Base-by-base conservation (phyloP, 2,888 invertebrate species). In the Chesias legatella region DNA sequence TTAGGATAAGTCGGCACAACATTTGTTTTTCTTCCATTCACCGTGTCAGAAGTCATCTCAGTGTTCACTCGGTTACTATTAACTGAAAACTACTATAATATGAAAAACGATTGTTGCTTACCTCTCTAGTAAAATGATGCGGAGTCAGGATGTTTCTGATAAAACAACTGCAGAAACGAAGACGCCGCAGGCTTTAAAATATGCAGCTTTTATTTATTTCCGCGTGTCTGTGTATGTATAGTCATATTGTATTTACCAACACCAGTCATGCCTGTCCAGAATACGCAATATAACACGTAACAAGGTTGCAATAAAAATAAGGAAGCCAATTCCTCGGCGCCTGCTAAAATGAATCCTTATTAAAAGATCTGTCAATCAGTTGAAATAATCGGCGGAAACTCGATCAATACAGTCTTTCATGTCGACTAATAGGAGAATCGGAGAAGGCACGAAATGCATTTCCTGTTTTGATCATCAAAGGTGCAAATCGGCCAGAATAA, bases 321-420 rank as follows among this genome's bases (percentile, higher is more conserved):
- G 54, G 52, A 52, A 55, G 46, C 38, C 29, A 23, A 53, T 36
- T 31, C 35, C 40, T 41, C 34, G 32, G 31, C 43, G 29, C 25
- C 23, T 35, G 39, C 30, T 36, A 28, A 38, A 42, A 35, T 31
- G 9, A 37, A 32, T 33, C 38, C 29, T 46, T 40, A 41, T 30
- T 38, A 37, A 47, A 46, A 43, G 29, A 57, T 53, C 56, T 50
- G 47, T 54, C 59, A 54, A 53, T 45, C 45, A 48, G 48, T 17
- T 10, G 24, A 34, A 38, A 49, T 65, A 68, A 71, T 63, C 60
- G 58, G 56, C 71, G 75, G 73, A 75, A 60, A 67, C 63, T 57
- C 53, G 55, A 63, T 63, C 67, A 49, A 60, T 58, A 58, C 43
- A 29, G 33, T 40, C 31, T 42, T 35, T 42, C 31, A 42, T 40